These are phyloP conservation scores for Crotalus tigris DNA, from an alignment of 2,113 vertebrate species.

Conservation along the genomic window DNA sequence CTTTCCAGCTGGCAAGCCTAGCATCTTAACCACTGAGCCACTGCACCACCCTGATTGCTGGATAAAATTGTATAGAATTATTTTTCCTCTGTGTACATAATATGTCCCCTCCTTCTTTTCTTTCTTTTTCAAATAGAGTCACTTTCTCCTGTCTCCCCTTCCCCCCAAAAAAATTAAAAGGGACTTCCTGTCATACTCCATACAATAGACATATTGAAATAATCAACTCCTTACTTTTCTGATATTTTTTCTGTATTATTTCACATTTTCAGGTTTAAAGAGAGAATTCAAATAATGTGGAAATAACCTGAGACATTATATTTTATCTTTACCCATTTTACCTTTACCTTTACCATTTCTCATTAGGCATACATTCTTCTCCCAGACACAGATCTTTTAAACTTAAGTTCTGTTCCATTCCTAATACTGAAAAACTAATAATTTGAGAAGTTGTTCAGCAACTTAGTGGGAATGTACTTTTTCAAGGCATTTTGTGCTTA, in stretches of 20 bases:
- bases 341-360: not conserved
- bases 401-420: not conserved
- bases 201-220: not conserved
- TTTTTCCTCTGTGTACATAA: not conserved
- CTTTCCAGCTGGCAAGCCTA: no score
- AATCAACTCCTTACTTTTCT: not conserved
- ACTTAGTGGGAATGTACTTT: conserved; percentile 30
- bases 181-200: not conserved
- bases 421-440: conserved; percentile 1
- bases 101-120: not conserved
- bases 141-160: not conserved
- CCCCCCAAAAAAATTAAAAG: not conserved
- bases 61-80: not conserved
- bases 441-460: conserved; percentile 31
- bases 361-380: conserved; percentile 14
- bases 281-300: not conserved
- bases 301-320: not conserved
- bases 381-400: conserved; percentile 24
- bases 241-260: not conserved
- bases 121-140: not conserved
- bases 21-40: no score
- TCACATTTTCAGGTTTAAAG: not conserved
- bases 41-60: not conserved
- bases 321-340: not conserved
- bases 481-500: conserved; percentile 48